These are phyloP conservation scores for Orycteropus afer DNA, from an alignment of 2,113 vertebrate species.

Conservation along the genomic window DNA sequence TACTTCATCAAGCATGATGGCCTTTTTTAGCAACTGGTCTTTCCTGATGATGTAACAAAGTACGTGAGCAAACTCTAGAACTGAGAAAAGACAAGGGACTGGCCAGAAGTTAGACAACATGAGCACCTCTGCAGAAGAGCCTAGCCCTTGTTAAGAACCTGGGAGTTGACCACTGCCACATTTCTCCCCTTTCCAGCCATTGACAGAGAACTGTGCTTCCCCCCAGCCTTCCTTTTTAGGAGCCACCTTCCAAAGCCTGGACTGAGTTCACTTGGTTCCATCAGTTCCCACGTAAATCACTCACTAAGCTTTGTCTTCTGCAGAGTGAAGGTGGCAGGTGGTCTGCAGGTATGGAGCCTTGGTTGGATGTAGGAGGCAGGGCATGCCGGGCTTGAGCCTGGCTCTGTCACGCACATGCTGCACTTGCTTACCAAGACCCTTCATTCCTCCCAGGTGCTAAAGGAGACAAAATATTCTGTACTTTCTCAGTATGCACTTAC, in stretches of 20 bases:
- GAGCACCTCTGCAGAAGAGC: neutral
- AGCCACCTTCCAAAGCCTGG: neutral
- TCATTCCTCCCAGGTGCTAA: neutral
- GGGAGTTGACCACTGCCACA: neutral
- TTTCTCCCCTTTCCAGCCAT: neutral
- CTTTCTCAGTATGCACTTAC: neutral
- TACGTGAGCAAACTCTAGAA: neutral
- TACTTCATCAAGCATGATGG: neutral
- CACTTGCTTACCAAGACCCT: neutral
- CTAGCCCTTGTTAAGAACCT: neutral
- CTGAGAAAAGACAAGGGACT: neutral
- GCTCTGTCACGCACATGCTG: neutral
- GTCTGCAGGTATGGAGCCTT: neutral
- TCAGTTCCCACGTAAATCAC: neutral
- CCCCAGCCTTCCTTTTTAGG: neutral
- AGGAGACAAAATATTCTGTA: neutral
- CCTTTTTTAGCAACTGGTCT: neutral
- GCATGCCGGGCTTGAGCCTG: neutral
- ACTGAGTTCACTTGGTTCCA: neutral
- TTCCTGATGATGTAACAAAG: neutral
- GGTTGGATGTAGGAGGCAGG: neutral
- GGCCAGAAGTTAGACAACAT: neutral
- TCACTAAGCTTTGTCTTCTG: neutral
- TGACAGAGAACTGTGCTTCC: neutral
- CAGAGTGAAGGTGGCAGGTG: neutral